Conservation (phyloP, 2,888 invertebrate genomes). For the Xestobium rufovillosum region DNA sequence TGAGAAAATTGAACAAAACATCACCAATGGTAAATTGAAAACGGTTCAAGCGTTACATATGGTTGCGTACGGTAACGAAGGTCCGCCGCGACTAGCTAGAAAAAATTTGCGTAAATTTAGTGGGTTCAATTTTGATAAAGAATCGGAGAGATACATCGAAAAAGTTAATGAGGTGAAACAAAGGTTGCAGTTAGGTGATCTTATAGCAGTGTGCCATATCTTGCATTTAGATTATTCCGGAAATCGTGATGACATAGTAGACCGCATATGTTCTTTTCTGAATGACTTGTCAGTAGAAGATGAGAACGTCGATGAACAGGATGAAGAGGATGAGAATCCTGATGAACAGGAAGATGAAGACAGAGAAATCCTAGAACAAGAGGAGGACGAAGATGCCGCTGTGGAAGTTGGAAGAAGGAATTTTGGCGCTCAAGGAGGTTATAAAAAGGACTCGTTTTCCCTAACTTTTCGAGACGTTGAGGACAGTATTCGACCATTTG, state of each 20-base stretch:
- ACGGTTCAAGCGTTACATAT: too few species aligned
- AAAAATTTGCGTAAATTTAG: constrained; percentile 3
- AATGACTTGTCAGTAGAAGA: constrained; percentile 4
- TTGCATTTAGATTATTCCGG: constrained; percentile 3
- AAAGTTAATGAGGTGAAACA: constrained; percentile 8
- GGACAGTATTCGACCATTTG: constrained; percentile 17
- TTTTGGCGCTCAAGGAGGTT: too few species aligned
- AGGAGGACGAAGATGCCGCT: constrained; percentile 5
- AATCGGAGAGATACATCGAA: constrained; percentile 10
- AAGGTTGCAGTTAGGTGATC: constrained; percentile 4
- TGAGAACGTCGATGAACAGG: constrained; percentile 3
- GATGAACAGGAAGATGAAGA: constrained; percentile 7
- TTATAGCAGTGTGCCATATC: constrained; percentile 9
- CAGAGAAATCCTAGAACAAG: background rate
- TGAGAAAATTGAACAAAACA: too few species aligned
- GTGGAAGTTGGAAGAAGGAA: background rate
- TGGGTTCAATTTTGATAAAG: constrained; percentile 10
- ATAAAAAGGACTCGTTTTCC: constrained; percentile 10
- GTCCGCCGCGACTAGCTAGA: constrained; percentile 11
- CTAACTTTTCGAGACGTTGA: constrained; percentile 21
- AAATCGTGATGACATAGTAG: background rate
- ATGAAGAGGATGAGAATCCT: constrained; percentile 4
- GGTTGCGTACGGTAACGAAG: constrained; percentile 15
- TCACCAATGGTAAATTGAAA: too few species aligned
- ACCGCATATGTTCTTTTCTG: constrained; percentile 7